A percentile compares a stretch with the other conserved stretches of the same genome.
Evolutionary conservation across 2,888 invertebrate genomes (phyloP).

Genomic region (Andrena fulva): DNA sequence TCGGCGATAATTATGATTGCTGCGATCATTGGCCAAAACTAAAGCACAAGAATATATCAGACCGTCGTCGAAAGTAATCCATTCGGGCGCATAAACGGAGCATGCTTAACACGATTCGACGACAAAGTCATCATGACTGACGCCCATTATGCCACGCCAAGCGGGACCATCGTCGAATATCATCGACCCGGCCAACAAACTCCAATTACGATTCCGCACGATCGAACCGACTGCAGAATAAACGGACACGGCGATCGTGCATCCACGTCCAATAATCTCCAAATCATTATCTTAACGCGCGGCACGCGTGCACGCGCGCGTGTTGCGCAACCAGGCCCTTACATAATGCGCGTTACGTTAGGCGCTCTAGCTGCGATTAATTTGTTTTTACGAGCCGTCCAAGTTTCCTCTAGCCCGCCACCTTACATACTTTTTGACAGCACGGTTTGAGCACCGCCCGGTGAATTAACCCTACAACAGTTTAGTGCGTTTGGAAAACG

Average conservation of each 20-base stretch:
- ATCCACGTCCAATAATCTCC: constrained; percentile 31
- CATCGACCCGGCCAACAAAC: background rate
- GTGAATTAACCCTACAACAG: too few relatives aligned
- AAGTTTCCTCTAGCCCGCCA: background rate
- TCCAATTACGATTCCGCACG: background rate
- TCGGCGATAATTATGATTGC: too few relatives aligned
- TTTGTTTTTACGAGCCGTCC: background rate
- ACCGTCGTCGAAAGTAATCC: background rate
- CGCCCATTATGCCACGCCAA: background rate
- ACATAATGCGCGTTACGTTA: constrained; percentile 49
- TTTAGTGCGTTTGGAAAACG: too few relatives aligned
- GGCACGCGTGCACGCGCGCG: constrained; percentile 36
- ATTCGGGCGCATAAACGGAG: background rate
- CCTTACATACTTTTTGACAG: background rate
- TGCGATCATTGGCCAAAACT: too few relatives aligned
- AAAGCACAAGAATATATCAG: too few relatives aligned
- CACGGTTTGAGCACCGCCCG: background rate
- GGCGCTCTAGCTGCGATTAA: constrained; percentile 36
- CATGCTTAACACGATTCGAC: background rate
- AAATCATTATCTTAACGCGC: constrained; percentile 52
- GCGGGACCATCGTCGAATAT: background rate
- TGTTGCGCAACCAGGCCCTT: constrained; percentile 44
- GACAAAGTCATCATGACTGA: background rate
- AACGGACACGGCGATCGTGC: constrained; percentile 22
- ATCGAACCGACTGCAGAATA: constrained; percentile 21